Conservation (phyloP, 2,888 invertebrate species). For the Polietes domitor region DNA sequence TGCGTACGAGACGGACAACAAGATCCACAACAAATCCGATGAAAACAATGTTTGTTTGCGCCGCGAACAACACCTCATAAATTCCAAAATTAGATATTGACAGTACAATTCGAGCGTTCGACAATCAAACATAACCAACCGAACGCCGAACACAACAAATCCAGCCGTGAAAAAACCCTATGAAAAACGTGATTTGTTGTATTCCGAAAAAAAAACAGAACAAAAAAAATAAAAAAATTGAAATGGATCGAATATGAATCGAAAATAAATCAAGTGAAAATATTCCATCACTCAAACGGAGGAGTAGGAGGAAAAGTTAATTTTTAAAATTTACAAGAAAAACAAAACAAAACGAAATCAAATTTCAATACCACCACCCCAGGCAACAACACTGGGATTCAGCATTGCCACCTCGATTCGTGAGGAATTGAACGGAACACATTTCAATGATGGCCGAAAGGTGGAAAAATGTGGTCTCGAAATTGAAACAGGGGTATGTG, state of each 20-base stretch:
- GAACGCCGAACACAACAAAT: background rate
- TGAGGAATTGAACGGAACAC: slow-evolving; percentile 17
- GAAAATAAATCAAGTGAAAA: slow-evolving; percentile 9
- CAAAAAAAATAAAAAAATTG: slow-evolving; percentile 11
- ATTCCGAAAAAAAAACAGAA: slow-evolving; percentile 1
- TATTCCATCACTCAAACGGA: background rate
- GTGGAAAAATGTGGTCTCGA: slow-evolving; percentile 73
- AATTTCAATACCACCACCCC: background rate
- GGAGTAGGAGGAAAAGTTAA: slow-evolving; percentile 7
- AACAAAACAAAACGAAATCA: slow-evolving; percentile 17
- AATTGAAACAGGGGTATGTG: slow-evolving; percentile 73
- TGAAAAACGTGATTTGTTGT: slow-evolving; percentile 19
- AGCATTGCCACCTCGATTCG: background rate
- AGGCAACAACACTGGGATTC: slow-evolving; percentile 5
- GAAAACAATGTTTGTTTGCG: slow-evolving; percentile 28
- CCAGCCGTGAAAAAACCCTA: background rate
- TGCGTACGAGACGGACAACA: background rate
- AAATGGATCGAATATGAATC: slow-evolving; percentile 6
- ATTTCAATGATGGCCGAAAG: slow-evolving; percentile 71
- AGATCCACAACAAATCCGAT: background rate
- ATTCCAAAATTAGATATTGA: slow-evolving; percentile 67
- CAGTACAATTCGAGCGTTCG: slow-evolving; percentile 55
- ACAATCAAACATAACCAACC: slow-evolving; percentile 43
- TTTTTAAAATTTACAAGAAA: background rate
- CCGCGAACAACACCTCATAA: slow-evolving; percentile 61